phyloP scores from a whole-genome alignment of 2,113 vertebrate species.

The Amphilophus citrinellus region DNA sequence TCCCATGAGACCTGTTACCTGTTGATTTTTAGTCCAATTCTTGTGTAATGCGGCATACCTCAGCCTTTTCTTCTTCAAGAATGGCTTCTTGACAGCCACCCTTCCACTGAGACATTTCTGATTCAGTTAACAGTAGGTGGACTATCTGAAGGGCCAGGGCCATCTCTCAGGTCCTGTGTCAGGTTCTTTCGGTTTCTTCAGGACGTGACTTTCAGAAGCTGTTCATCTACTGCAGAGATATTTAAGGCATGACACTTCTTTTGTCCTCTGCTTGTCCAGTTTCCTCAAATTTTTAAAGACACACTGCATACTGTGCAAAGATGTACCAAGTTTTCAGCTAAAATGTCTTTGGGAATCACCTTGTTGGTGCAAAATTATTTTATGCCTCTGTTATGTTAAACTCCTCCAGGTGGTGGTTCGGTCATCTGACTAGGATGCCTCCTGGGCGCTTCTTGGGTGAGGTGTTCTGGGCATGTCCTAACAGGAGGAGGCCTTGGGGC shows the following conservation, averaged over 20 bases:
- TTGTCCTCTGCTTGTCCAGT: neutral
- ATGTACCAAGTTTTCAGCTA: neutral
- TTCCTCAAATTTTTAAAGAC: neutral
- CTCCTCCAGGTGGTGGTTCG: no score
- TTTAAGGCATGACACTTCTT: neutral
- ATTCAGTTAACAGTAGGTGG: neutral
- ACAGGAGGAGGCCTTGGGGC: no score
- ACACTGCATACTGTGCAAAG: neutral
- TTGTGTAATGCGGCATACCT: neutral
- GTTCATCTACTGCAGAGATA: neutral
- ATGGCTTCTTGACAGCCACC: no score
- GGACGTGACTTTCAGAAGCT: neutral
- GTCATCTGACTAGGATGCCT: no score
- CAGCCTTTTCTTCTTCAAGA: no score
- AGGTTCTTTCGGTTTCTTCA: neutral
- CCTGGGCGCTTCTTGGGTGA: no score
- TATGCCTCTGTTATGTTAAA: no score
- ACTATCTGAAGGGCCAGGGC: neutral
- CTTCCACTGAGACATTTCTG: slow-evolving; percentile 5
- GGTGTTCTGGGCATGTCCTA: no score
- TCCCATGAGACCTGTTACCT: neutral
- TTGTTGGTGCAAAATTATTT: neutral
- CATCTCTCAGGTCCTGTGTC: neutral
- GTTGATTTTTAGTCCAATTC: neutral
- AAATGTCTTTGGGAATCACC: neutral